A percentile compares a stretch with the other conserved stretches of the same genome.
These are phyloP conservation scores for Ophioninae sp. DNA, from an alignment of 2,888 invertebrate genomes.

Conservation along the genomic window DNA sequence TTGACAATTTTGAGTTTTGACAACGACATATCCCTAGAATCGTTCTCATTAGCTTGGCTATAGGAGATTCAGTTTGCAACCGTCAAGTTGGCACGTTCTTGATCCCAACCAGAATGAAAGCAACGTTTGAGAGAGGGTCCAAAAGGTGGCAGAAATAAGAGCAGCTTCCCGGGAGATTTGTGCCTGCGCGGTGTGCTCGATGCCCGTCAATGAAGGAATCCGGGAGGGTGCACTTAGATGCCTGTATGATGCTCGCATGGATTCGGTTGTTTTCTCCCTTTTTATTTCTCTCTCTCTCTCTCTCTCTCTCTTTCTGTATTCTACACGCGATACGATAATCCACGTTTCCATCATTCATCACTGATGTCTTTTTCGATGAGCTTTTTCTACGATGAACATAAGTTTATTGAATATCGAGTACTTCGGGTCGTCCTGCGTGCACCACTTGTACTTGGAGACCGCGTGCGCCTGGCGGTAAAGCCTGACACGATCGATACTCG, in stretches of 20 bases:
- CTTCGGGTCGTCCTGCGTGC: conserved; percentile 5
- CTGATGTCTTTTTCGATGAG: neutral
- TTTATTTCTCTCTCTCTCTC: neutral
- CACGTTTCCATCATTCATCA: neutral
- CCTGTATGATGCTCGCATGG: conserved; percentile 7
- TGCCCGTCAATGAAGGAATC: conserved; percentile 20
- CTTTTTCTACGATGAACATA: neutral
- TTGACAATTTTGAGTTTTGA: no score
- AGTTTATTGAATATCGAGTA: conserved; percentile 10
- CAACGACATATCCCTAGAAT: neutral
- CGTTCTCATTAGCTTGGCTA: neutral
- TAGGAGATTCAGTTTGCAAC: neutral
- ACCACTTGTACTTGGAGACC: conserved; percentile 10
- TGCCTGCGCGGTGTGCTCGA: conserved; percentile 38
- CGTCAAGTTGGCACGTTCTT: neutral
- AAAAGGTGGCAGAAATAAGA: conserved; percentile 5
- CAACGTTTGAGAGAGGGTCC: neutral
- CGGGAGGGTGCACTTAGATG: neutral
- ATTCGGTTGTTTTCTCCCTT: neutral
- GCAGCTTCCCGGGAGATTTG: conserved; percentile 39
- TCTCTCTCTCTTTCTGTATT: neutral
- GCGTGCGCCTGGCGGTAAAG: conserved; percentile 36
- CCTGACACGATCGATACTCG: conserved; percentile 40
- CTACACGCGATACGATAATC: neutral
- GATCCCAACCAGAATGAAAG: conserved; percentile 1